Base-by-base conservation (phyloP, 2,888 invertebrate species). In the Hoplodrina blanda region DNA sequence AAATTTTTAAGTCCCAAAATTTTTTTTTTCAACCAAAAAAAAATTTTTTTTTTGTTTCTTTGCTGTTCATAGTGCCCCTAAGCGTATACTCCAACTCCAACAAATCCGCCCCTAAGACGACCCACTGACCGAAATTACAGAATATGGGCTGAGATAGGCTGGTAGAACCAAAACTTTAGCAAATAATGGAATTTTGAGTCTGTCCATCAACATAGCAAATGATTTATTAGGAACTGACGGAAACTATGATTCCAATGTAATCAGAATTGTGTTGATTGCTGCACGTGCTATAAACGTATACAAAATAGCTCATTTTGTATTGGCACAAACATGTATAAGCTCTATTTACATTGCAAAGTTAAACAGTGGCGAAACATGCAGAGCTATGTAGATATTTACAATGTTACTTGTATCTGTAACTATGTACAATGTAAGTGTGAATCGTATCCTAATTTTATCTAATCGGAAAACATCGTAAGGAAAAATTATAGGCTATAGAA, bases 321-420 rank as follows among this genome's bases (percentile, higher is more conserved):
- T 19, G n/a, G 52, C 25, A 60, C 60, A 54, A 66, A 63, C 60
- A 50, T 37, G 25, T 25, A 25, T 55, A 61, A 70, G 46, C 60
- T 63, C 2, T 76, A 66, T 78, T 76, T 78, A 80, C 61, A 81
- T 41, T n/a, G 57, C n/a, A 41, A 81, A 62, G 66, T 62, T 50
- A 64, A 70, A 63, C 62, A 76, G 33, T 15, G 17, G 49, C 53
- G 50, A 20, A 60, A 46, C 55, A 57, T 69, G 69, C 57, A 68
- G 25, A 37, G 19, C 20, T 19, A 30, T 7, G 33, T 37, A 30
- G 11, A 13, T 53, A 57, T 59, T 20, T 57, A 19, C 8, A 50
- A 64, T 46, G 46, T n/a, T 55, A 20, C 46, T 1, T 11, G 41
- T 25, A 25, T 25, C 25, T 25, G 25, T 25, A 25, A 25, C 25